Conservation (phyloP, 2,888 invertebrate species). For the Dusona sp. region DNA sequence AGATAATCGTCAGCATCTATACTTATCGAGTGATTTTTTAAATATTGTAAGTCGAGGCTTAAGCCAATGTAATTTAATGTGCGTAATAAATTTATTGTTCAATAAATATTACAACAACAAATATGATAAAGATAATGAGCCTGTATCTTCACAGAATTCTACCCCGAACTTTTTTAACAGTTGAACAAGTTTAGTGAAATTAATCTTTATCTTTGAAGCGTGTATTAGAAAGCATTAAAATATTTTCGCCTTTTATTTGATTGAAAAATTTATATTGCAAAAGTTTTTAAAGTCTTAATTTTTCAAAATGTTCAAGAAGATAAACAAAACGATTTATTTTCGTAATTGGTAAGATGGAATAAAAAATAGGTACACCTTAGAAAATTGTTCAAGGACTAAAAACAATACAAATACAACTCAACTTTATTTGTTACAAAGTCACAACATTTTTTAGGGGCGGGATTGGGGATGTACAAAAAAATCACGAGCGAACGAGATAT, state of each 20-base stretch:
- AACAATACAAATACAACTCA: constrained; percentile 37
- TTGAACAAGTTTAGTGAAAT: no score
- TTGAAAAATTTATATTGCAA: neutral
- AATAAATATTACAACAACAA: neutral
- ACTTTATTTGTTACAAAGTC: constrained; percentile 60
- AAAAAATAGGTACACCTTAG: neutral
- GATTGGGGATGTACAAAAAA: constrained; percentile 34
- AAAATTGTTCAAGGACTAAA: neutral
- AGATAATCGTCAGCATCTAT: constrained; percentile 34
- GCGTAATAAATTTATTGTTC: neutral
- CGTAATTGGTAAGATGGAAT: neutral
- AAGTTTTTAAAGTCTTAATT: neutral
- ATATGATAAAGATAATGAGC: neutral
- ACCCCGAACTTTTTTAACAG: no score
- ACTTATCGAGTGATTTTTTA: constrained; percentile 21
- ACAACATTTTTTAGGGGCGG: constrained; percentile 24
- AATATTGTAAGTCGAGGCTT: neutral
- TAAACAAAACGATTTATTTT: neutral
- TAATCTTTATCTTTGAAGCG: no score
- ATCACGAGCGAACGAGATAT: constrained; percentile 5
- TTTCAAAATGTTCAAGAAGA: neutral
- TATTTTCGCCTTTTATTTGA: neutral
- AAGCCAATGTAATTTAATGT: neutral
- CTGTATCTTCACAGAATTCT: no score
- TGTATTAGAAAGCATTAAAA: neutral